Evolutionary conservation across 2,888 invertebrate species (phyloP).

Genomic region (Polydrusus tereticollis): DNA sequence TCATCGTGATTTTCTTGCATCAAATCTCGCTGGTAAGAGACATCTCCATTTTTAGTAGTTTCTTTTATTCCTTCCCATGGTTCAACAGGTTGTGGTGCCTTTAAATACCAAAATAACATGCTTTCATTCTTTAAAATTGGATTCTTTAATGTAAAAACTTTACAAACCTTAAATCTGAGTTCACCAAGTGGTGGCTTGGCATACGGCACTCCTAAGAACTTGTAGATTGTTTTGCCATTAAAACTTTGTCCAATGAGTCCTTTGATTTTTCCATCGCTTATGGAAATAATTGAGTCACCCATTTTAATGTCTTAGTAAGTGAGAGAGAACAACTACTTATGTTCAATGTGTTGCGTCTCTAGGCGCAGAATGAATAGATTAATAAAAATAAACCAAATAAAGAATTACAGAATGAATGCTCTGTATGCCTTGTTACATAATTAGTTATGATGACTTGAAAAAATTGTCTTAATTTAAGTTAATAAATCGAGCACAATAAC

Average conservation of each 20-base stretch:
- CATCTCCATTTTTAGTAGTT: constrained; percentile 51
- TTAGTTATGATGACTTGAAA: background rate
- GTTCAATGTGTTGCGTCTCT: too few relatives aligned
- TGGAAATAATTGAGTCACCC: background rate
- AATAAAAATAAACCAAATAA: too few relatives aligned
- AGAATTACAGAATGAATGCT: too few relatives aligned
- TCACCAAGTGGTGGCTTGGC: background rate
- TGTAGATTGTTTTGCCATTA: background rate
- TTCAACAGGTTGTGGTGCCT: constrained; percentile 54
- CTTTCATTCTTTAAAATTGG: too few relatives aligned
- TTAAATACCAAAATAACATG: background rate
- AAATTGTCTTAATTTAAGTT: background rate
- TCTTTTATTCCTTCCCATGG: constrained; percentile 54
- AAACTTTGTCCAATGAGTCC: background rate
- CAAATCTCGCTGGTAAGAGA: constrained; percentile 32
- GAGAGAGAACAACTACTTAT: too few relatives aligned
- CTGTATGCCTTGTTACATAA: too few relatives aligned
- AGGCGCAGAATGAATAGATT: too few relatives aligned
- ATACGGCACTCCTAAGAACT: constrained; percentile 1
- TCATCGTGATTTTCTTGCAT: background rate
- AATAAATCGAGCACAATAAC: background rate
- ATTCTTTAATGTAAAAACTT: background rate
- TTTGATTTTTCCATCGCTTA: background rate
- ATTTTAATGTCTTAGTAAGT: background rate
- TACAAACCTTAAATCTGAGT: background rate